These are phyloP conservation scores for Talpa occidentalis DNA, from an alignment of 2,113 vertebrate species.

Conservation along the genomic window DNA sequence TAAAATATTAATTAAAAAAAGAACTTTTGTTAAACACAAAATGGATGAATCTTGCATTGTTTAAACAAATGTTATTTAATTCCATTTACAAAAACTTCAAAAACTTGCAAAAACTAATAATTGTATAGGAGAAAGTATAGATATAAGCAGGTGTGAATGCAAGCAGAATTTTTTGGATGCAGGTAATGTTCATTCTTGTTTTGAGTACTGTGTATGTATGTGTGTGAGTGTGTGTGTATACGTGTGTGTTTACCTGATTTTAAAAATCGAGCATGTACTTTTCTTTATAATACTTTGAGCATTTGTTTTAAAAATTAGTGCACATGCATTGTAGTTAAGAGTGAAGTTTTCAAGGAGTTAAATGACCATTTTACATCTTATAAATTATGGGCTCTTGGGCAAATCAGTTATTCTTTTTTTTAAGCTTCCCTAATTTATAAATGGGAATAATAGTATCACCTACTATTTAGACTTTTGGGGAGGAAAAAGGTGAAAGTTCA, in stretches of 20 bases:
- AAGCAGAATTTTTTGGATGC: neutral
- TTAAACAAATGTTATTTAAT: neutral
- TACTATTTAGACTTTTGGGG: neutral
- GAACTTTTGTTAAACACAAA: neutral
- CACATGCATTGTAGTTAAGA: neutral
- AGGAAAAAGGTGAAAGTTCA: neutral
- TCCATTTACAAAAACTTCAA: neutral
- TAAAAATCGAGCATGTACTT: neutral
- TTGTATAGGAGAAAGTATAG: neutral
- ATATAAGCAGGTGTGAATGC: neutral
- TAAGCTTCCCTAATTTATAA: neutral
- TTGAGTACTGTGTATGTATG: neutral
- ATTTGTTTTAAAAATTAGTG: slow-evolving; percentile 15
- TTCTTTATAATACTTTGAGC: neutral
- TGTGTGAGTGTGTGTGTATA: neutral
- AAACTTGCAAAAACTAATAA: neutral
- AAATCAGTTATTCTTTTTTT: neutral
- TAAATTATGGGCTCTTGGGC: neutral
- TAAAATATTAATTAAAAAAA: too few relatives aligned
- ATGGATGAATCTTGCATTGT: neutral
- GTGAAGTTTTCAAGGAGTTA: neutral
- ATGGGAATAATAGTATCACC: neutral
- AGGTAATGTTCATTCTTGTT: neutral
- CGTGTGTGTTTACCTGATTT: neutral
- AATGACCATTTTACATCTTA: neutral